phyloP scores from a whole-genome alignment of 2,888 invertebrate genomes.

The Thecocarcelia acutangulata region DNA sequence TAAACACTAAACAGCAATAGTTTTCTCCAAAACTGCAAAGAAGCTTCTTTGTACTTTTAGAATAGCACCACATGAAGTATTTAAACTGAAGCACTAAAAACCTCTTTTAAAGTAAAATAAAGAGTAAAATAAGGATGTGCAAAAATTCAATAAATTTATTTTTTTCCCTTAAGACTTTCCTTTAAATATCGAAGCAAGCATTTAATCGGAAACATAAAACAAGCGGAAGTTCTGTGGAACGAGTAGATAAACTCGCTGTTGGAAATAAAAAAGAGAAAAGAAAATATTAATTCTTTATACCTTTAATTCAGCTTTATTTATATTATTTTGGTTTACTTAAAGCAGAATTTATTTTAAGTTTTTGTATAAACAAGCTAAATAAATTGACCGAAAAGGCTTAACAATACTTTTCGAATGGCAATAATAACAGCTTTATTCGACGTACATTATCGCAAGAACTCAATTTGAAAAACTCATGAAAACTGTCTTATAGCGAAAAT shows the following conservation, averaged over 20 bases:
- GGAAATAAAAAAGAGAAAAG: constrained; percentile 8
- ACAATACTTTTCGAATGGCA: no score
- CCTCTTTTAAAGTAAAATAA: background rate
- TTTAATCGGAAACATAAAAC: constrained; percentile 37
- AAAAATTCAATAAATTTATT: background rate
- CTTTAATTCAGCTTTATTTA: background rate
- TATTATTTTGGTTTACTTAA: background rate
- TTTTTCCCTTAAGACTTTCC: background rate
- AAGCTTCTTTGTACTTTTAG: no score
- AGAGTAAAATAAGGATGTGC: constrained; percentile 3
- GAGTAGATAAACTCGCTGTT: constrained; percentile 5
- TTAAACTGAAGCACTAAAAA: no score
- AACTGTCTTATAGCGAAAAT: no score
- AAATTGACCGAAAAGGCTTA: no score
- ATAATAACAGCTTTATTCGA: no score
- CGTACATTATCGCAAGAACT: no score
- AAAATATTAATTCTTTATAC: constrained; percentile 3
- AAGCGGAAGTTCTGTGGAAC: constrained; percentile 29
- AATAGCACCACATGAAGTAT: no score
- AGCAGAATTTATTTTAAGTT: background rate
- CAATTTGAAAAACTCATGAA: no score
- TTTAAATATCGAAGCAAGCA: constrained; percentile 12
- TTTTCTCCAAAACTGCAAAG: no score
- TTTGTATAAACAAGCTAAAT: no score
- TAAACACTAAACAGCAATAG: no score